Evolutionary conservation across 2,797 vertebrate species (phyloP), one percentile per base, ranked within the genome.

Genomic region (Pygocentrus nattereri): DNA sequence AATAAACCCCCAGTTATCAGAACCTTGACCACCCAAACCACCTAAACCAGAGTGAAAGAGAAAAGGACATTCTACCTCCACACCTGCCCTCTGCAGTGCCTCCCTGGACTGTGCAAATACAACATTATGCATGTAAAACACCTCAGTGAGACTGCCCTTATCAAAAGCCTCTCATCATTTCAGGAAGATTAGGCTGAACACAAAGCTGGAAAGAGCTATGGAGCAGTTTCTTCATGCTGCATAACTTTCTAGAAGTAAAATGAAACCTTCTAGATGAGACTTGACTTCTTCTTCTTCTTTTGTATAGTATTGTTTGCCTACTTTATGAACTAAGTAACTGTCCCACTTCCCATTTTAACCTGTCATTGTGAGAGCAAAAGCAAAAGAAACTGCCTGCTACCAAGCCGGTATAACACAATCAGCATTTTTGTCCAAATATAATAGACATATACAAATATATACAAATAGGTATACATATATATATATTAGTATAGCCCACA

Each of bases 51-150:
- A 52, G 47, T 0, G 15, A 30, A 50, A 19, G 15, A 52, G 21
- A 30, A 23, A 70, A 49, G 19, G 41, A 52, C 18, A 10, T 8
- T 30, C 25, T 19, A 3, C 12, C 10, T 21, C 74, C 13, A 56
- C 16, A n/a, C 7, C 12, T 21, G 19, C 47, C 6, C 2, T 10
- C 34, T 41, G 1, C 21, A 58, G 5, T 23, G 70, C 30, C 30
- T 56, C 13, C 12, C 71, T 41, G 54, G 34, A 65, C 27, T 64
- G 27, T 34, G 31, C 78, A 73, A 72, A 73, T 30, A 25, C 34
- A 47, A 67, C n/a, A n/a, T 74, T 67, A 74, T 54, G 34, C 50
- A 64, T 80, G 62, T 81, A 74, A 76, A 76, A 38, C 54, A 30
- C 23, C 15, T 31, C 5, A 13, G 54, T 34, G 52, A 49, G 27